Conservation (phyloP, 2,888 invertebrate species). For the Leptinotarsa haldemani region DNA sequence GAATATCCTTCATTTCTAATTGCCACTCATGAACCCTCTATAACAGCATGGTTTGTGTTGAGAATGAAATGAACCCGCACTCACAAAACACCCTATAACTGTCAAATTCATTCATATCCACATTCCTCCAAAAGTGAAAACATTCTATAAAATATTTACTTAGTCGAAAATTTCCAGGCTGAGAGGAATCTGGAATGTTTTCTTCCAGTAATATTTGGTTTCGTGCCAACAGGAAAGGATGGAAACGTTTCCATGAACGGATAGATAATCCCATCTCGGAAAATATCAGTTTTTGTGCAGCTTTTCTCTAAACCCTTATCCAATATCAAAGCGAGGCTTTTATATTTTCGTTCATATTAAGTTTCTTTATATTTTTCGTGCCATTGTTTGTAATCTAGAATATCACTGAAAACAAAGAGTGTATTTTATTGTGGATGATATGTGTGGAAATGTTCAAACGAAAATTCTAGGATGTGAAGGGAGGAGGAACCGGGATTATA, state of each 20-base stretch:
- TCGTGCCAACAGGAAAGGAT: conserved; percentile 12
- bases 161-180: not conserved
- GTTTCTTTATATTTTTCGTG: conserved; percentile 12
- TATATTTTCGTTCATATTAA: conserved; percentile 17
- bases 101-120: conserved; percentile 1
- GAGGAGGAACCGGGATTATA: not conserved
- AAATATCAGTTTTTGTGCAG: conserved; percentile 21
- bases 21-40: not conserved
- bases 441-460: not conserved
- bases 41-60: not conserved
- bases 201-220: conserved; percentile 12
- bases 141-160: conserved; percentile 11
- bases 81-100: not conserved
- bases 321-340: conserved; percentile 25
- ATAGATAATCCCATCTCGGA: conserved; percentile 17
- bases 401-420: conserved; percentile 2
- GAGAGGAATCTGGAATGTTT: conserved; percentile 4
- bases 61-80: not conserved
- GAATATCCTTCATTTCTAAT: not conserved
- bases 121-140: conserved; percentile 5
- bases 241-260: conserved; percentile 14
- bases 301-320: conserved; percentile 19
- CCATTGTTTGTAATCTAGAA: not conserved
- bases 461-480: not conserved
- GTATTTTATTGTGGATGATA: not conserved